Conservation (phyloP, 2,797 vertebrate species). For the Sebastes minor region DNA sequence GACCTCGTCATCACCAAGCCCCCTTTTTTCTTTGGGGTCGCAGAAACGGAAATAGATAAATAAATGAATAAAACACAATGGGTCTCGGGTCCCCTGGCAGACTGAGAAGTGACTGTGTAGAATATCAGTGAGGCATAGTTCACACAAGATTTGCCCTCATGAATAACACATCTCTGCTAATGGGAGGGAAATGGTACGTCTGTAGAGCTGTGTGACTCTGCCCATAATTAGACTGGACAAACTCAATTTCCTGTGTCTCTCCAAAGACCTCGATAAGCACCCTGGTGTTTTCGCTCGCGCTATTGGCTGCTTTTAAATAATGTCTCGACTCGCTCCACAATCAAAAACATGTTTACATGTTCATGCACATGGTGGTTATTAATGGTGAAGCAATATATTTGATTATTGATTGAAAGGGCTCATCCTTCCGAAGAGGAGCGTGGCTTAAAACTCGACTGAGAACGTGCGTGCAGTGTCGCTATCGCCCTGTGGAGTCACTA, state of each 20-base stretch:
- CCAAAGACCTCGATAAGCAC: conserved; percentile 77
- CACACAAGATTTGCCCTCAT: conserved; percentile 85
- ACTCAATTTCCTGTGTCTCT: conserved; percentile 84
- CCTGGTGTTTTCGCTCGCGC: conserved; percentile 51
- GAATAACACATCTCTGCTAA: conserved; percentile 86
- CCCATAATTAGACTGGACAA: conserved; percentile 83
- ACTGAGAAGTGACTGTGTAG: conserved; percentile 70
- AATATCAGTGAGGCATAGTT: conserved; percentile 86
- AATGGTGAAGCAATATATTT: conserved; percentile 41
- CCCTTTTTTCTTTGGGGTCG: conserved; percentile 33
- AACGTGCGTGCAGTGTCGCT: background rate
- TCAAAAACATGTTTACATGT: conserved; percentile 58
- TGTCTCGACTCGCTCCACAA: conserved; percentile 32
- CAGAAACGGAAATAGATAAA: conserved; percentile 74
- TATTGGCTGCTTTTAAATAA: conserved; percentile 63
- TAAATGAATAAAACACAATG: conserved; percentile 77
- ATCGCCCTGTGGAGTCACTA: background rate
- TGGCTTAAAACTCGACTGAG: background rate
- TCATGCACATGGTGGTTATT: conserved; percentile 30
- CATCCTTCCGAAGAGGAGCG: background rate
- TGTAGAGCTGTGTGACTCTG: conserved; percentile 72
- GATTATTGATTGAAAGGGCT: conserved; percentile 24
- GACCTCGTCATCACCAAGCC: conserved; percentile 47
- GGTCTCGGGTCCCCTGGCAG: conserved; percentile 67
- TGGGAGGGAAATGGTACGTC: conserved; percentile 78